Base-by-base conservation (phyloP, 37 sponge, comb jelly and placozoan species). In the Theonella swinhoei region DNA sequence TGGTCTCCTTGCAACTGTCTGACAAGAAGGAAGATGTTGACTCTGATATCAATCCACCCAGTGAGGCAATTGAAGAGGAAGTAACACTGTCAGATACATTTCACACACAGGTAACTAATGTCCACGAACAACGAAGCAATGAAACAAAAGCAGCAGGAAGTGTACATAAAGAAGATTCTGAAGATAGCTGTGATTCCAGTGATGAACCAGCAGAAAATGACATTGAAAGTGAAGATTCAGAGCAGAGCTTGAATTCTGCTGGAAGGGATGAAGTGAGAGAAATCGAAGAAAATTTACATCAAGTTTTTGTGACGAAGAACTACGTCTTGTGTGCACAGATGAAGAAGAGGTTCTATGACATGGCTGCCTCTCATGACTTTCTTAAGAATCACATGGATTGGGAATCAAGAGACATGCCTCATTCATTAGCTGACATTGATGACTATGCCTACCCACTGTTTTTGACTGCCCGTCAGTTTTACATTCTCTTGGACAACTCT, bases 301-400 rank as follows among this genome's bases (percentile, higher is more conserved):
- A 95, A 47, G 76, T 95, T 0, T 95, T 95, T 67, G 64, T 95
- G 59, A 95, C 95, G 0, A 95, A 95, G 79, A 95, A 91, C 43
- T 76, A 81, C 59, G 87, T 91, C 31, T 84, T 95, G 0, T 91
- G 92, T 71, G 39, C 89, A 0, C 89, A 91, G 32, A 85, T 95
- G 75, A 80, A 81, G 59, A 88, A 85, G 61, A 42, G 89, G 29
- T 91, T 94, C 63, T 84, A 88, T 75, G 84, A 95, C 39, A 31
- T 91, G 29, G 92, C 85, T 9, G 68, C 79, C 30, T 39, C 69
- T 1, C 40, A 43, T 41, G 41, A 65, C 11, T 38, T 62, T 40
- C 40, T 79, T 17, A 47, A 72, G 30, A 26, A 62, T 0, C 82
- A 85, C 67, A 39, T 84, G 65, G 40, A 26, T 0, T 80, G 69